Evolutionary conservation across 1,140 invertebrate genomes (phyloP).

Genomic region (Cydia pomonella): DNA sequence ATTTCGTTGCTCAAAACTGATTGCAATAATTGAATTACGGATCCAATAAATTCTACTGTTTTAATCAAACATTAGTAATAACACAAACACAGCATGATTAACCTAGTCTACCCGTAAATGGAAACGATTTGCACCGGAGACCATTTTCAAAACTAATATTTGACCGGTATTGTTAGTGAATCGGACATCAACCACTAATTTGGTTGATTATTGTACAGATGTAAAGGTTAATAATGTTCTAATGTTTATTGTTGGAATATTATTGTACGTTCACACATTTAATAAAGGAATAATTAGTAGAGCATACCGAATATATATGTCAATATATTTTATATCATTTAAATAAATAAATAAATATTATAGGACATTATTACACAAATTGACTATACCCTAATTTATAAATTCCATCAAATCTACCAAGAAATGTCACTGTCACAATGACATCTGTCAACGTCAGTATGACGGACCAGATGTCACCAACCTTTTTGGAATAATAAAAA

Average conservation of each 20-base stretch:
- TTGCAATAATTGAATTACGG: conserved; percentile 1
- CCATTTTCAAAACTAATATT: conserved; percentile 31
- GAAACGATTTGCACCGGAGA: conserved; percentile 1
- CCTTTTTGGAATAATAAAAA: too few relatives aligned
- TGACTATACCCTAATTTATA: too few relatives aligned
- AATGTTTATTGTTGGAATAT: background rate
- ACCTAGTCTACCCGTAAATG: background rate
- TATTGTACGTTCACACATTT: background rate
- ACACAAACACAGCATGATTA: conserved; percentile 22
- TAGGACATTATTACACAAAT: too few relatives aligned
- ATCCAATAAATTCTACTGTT: background rate
- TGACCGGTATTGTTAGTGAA: conserved; percentile 23
- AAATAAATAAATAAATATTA: too few relatives aligned
- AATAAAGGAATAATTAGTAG: background rate
- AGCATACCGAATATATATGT: background rate
- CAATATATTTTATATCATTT: too few relatives aligned
- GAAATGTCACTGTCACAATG: too few relatives aligned
- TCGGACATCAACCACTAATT: conserved; percentile 25
- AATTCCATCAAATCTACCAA: too few relatives aligned
- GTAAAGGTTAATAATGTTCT: conserved; percentile 4
- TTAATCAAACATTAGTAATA: conserved; percentile 20
- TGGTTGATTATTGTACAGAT: conserved; percentile 11
- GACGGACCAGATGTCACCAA: too few relatives aligned
- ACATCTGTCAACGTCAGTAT: too few relatives aligned
- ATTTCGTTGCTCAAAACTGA: background rate